These are phyloP conservation scores for Ctenosaura bakeri DNA, from an alignment of 2,797 vertebrate genomes.

Conservation along the genomic window DNA sequence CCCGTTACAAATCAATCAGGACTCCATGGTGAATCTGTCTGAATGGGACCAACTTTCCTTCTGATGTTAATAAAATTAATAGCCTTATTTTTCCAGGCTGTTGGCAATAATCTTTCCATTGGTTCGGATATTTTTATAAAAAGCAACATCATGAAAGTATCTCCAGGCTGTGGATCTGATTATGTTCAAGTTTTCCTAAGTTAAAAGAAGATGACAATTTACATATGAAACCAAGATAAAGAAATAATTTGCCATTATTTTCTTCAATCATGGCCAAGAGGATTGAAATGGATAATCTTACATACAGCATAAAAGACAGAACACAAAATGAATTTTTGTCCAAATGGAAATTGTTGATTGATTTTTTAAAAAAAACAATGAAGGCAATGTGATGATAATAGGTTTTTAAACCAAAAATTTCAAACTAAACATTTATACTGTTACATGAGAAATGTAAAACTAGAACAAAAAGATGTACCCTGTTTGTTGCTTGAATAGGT, in stretches of 20 bases:
- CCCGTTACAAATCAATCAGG: background rate
- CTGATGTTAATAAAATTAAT: background rate
- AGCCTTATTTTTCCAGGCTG: background rate
- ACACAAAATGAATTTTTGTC: no score
- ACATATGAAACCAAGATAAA: constrained; percentile 7
- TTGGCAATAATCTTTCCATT: background rate
- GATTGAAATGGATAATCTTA: no score
- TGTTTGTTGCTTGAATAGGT: no score
- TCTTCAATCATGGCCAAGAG: background rate
- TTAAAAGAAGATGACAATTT: constrained; percentile 14
- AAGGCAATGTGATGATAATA: no score
- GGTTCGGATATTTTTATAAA: background rate
- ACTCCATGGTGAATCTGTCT: background rate
- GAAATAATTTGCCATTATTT: background rate
- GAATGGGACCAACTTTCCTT: background rate
- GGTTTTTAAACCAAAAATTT: no score
- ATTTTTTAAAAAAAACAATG: no score
- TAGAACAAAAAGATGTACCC: no score
- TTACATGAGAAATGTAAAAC: no score
- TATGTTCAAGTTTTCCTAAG: constrained; percentile 12
- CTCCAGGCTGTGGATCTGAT: constrained; percentile 18
- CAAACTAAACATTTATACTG: no score
- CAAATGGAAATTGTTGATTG: no score
- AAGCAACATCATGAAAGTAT: background rate
- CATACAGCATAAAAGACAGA: no score